These are phyloP conservation scores for Hylaea fasciaria DNA, from an alignment of 2,888 invertebrate species.

Conservation along the genomic window DNA sequence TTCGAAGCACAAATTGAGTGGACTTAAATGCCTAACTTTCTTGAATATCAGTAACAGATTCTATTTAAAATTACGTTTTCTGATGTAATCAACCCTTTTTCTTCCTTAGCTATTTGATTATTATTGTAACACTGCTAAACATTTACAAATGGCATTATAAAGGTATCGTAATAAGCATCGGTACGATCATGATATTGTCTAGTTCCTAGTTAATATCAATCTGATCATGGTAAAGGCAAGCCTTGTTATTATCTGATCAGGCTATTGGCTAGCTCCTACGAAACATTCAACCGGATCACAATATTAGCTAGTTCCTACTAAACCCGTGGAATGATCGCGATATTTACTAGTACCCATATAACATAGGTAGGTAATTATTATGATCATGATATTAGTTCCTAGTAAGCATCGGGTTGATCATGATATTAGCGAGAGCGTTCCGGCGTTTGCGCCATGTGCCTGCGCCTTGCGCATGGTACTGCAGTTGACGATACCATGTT, in stretches of 20 bases:
- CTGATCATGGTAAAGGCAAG: neutral
- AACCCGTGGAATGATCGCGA: conserved; percentile 4
- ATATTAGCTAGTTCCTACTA: conserved; percentile 2
- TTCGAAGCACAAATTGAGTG: no score
- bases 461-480: conserved; percentile 95
- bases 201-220: neutral
- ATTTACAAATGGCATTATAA: neutral
- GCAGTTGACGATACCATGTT: conserved; percentile 95
- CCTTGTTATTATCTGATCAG: neutral
- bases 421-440: conserved; percentile 97
- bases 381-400: conserved; percentile 60
- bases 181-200: neutral
- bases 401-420: conserved; percentile 94
- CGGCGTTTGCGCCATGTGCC: conserved; percentile 96
- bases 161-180: neutral
- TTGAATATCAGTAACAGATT: no score
- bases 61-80: no score
- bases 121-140: no score
- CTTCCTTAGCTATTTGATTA: no score
- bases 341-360: conserved; percentile 28
- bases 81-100: no score
- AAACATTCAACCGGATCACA: neutral
- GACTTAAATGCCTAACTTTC: no score
- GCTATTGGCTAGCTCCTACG: neutral
- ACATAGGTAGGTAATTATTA: neutral